These are phyloP conservation scores for Odontophorus gujanensis DNA, from an alignment of 2,113 vertebrate genomes.

Conservation along the genomic window DNA sequence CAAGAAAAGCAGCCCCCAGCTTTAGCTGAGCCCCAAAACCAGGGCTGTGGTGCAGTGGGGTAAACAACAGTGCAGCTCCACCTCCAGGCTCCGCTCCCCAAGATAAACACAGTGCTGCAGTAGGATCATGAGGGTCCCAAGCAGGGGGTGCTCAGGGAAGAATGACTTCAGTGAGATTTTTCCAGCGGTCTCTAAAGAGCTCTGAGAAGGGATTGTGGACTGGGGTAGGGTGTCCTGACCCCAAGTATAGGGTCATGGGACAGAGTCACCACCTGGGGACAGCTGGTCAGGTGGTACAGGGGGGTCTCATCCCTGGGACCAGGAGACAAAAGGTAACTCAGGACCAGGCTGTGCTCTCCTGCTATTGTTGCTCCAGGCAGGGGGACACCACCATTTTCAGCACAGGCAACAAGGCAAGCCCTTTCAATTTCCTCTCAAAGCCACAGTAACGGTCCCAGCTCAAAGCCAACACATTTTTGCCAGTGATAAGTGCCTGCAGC, in stretches of 20 bases:
- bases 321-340: not conserved
- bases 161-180: not conserved
- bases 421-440: slow-evolving; percentile 33
- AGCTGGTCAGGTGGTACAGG: not conserved
- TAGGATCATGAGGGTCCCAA: not conserved
- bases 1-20: not conserved
- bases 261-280: not conserved
- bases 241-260: not conserved
- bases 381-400: not conserved
- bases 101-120: not conserved
- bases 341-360: not conserved
- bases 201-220: not conserved
- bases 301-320: not conserved
- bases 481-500: slow-evolving; percentile 25
- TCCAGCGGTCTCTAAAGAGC: not conserved
- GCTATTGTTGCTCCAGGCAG: fast-evolving
- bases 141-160: not conserved
- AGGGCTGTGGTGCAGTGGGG: not conserved
- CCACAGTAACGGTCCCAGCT: slow-evolving; percentile 67
- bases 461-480: slow-evolving; percentile 27
- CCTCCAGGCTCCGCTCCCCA: not conserved
- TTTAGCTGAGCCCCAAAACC: not conserved
- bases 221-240: not conserved
- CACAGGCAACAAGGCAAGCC: not conserved
- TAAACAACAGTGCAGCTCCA: not conserved